phyloP scores from a whole-genome alignment of 2,113 vertebrate genomes.

The Scolopax mira region DNA sequence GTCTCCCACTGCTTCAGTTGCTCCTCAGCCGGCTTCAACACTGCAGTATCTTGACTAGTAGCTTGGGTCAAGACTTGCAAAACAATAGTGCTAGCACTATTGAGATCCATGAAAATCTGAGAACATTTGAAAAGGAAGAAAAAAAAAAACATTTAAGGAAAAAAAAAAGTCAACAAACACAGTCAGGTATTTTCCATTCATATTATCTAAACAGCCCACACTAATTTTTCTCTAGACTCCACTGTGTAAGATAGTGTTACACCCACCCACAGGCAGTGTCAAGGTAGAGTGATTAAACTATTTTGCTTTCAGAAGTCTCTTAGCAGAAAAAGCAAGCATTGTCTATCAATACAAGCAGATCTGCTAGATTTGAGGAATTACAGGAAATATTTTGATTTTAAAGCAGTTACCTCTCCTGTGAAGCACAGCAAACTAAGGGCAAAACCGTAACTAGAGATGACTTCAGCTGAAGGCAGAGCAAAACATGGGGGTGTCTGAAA shows the following conservation, averaged over 20 bases:
- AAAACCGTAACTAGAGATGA: background rate
- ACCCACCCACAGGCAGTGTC: background rate
- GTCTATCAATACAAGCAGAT: background rate
- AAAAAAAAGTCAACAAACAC: background rate
- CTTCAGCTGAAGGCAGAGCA: background rate
- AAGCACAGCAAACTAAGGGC: background rate
- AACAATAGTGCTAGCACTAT: conserved; percentile 91
- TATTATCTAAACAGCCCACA: background rate
- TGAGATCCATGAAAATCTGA: conserved; percentile 89
- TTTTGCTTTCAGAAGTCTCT: background rate
- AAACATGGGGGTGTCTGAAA: conserved; percentile 12
- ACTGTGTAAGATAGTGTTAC: background rate
- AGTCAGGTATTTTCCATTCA: background rate
- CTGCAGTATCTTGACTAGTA: conserved; percentile 92
- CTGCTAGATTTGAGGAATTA: background rate
- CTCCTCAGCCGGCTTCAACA: conserved; percentile 95
- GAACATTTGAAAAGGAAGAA: background rate
- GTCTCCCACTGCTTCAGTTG: conserved; percentile 96
- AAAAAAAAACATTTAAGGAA: background rate
- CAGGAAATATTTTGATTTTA: background rate
- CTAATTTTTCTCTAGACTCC: background rate
- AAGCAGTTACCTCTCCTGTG: background rate
- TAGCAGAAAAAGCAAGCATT: background rate
- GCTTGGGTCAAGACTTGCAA: conserved; percentile 94
- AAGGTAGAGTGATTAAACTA: background rate